A percentile compares a stretch with the other conserved stretches of the same genome.
Conservation (phyloP, 2,797 vertebrate genomes). For the Oophaga sylvatica region DNA sequence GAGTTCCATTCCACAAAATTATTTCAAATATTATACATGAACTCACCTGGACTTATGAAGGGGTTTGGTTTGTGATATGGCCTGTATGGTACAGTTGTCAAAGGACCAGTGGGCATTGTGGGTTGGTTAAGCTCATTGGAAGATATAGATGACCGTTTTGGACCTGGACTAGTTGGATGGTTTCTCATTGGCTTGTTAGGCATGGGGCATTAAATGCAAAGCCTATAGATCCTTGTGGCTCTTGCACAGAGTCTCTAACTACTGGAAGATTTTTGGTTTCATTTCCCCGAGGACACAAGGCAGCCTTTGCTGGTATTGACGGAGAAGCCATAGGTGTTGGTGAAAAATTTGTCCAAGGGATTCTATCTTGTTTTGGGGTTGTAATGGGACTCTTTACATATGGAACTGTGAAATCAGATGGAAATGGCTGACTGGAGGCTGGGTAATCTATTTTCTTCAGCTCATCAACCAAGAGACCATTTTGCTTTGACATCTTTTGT, state of each 20-base stretch:
- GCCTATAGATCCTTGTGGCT: neutral
- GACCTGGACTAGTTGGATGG: neutral
- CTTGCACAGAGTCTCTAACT: neutral
- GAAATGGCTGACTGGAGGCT: neutral
- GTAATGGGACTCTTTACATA: neutral
- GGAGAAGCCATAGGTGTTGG: neutral
- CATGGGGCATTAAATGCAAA: neutral
- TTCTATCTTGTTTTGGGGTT: neutral
- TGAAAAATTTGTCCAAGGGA: neutral
- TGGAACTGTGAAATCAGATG: neutral
- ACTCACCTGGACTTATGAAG: neutral
- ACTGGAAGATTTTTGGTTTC: neutral
- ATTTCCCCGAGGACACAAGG: too few relatives aligned
- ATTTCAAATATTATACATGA: neutral
- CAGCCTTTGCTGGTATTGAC: neutral
- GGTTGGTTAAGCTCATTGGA: neutral
- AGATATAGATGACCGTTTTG: neutral
- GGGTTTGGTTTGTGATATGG: slow-evolving; percentile 2
- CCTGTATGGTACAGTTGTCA: neutral
- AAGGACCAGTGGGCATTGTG: too few relatives aligned
- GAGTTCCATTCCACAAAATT: neutral
- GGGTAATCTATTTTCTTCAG: too few relatives aligned
- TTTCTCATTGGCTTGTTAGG: neutral
- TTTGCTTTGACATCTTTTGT: too few relatives aligned
- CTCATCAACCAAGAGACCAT: too few relatives aligned